Base-by-base conservation (phyloP, 2,797 vertebrate species). In the Ciconia nigra region DNA sequence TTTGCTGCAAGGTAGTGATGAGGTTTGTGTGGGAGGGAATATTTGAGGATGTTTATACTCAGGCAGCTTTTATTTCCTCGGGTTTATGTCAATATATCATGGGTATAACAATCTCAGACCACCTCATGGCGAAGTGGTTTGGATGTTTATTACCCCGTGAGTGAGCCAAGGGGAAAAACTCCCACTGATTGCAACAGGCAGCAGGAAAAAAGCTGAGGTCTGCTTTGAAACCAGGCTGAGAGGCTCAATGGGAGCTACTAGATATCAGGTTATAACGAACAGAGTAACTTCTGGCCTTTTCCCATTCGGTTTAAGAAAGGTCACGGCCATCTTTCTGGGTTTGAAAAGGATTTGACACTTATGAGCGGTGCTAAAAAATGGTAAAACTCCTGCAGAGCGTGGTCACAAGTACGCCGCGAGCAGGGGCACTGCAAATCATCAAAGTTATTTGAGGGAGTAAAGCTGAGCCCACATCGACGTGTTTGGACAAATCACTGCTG, bases 181-280 rank as follows among this genome's bases (percentile, higher is more conserved):
- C 83, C 69, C 76, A 10, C 65, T 18, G 80, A 31, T 72, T 63
- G 51, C 92, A 83, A 83, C 80, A 81, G 79, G 93, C n/a, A 1
- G 74, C 31, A 14, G 87, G 77, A n/a, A 61, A 26, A 28, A 14
- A 55, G 84, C 87, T 0, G 19, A 17, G 62, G 74, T 71, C 8
- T 4, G 49, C 90, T 47, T 25, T 20, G 26, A 72, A 63, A 41
- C 15, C 61, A 7, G 58, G 58, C 8, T 15, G 54, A 44, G 80
- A 58, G 57, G 54, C 76, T 80, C n/a, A 7, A 9, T 0, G 15
- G 55, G 47, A 83, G 79, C 90, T 15, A 2, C 52, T 1, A 2
- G 49, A 18, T 13, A 8, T 2, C 39, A 6, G 1, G 1, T 31
- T 44, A 15, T 4, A 5, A 46, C 0, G 1, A 39, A 13, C 0